Base-by-base conservation (phyloP, 2,113 vertebrate species). In the Setophaga coronata region DNA sequence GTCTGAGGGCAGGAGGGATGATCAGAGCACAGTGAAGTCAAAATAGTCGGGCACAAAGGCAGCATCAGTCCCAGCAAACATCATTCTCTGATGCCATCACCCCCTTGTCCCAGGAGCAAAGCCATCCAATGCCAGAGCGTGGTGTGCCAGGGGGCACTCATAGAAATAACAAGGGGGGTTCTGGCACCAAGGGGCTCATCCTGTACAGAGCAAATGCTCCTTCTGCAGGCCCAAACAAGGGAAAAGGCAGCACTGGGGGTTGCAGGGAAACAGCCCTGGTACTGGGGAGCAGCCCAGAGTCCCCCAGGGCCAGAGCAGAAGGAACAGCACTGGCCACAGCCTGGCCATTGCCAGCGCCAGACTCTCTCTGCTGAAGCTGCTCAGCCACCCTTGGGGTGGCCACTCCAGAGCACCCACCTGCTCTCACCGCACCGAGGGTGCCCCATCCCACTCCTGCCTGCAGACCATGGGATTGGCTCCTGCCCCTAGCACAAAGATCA, bases 311-410 rank as follows among this genome's bases (percentile, higher is more conserved):
- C 71, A 29, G 43, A 28, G n/a, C 33, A 25, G 48, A 50, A 18
- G 15, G 26, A 17, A 1, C n/a, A 40, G 82, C 3, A 2, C 28
- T 36, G 58, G 66, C 17, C 61, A 38, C 69, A 61, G 69, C 25
- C 34, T 0, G 0, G 70, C 14, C 1, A 0, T 3, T 15, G 13
- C 29, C 85, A 65, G 33, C 0, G 0, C 69, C 12, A 1, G 40
- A n/a, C 45, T 36, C 56, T 18, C 54, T 38, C 15, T 18, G 26
- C 60, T 13, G 7, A 31, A 4, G 18, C 60, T 7, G 19, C 69
- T 56, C 64, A 4, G 51, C 58, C 18, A 31, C 20, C 67, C 56
- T 2, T 0, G 29, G 40, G 4, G 23, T 7, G 10, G 13, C 17
- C 4, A 1, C 29, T 65, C 29, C 1, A 0, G 42, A 51, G 58